Evolutionary conservation across 2,888 invertebrate species (phyloP).

Genomic region (Sthenelais limicola): DNA sequence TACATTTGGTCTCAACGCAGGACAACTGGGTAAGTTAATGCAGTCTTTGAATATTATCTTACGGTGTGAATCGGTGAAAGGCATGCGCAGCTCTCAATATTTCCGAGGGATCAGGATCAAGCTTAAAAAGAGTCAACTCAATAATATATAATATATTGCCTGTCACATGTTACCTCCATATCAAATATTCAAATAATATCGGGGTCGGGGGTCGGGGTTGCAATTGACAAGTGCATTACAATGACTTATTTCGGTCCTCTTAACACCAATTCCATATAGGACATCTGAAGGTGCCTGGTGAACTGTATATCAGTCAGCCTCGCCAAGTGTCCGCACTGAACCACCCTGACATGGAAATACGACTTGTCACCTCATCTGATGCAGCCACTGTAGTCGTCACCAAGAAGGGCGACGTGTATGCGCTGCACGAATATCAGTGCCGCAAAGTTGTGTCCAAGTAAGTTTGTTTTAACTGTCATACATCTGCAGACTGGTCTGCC

Average conservation of each 20-base stretch:
- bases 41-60: no score
- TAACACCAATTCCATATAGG: conserved; percentile 72
- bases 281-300: conserved; percentile 74
- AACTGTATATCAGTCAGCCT: conserved; percentile 66
- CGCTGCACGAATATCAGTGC: conserved; percentile 81
- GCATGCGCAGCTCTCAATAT: no score
- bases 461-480: not conserved
- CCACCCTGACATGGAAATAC: conserved; percentile 74
- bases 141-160: no score
- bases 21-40: conserved; percentile 81
- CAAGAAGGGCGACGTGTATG: conserved; percentile 79
- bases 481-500: no score
- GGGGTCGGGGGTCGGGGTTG: no score
- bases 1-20: conserved; percentile 87
- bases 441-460: conserved; percentile 80
- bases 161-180: no score
- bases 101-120: no score
- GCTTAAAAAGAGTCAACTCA: no score
- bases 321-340: conserved; percentile 69
- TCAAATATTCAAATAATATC: no score
- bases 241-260: no score
- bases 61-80: no score
- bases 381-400: conserved; percentile 81
- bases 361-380: conserved; percentile 78
- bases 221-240: no score